Conservation (phyloP, 2,888 invertebrate genomes). For the Caradrina clavipalpis region DNA sequence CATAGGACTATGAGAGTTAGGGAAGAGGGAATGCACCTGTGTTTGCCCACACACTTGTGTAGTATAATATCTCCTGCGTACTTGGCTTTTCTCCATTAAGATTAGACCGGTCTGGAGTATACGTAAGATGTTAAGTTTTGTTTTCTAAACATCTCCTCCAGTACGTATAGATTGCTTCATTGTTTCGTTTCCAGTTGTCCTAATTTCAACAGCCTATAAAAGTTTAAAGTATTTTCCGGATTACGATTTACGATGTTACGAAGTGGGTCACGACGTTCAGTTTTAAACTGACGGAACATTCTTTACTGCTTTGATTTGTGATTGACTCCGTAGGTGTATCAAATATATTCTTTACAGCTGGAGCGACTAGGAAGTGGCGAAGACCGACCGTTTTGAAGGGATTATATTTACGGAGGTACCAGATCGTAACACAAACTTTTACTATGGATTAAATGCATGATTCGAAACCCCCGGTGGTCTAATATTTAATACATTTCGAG, state of each 20-base stretch:
- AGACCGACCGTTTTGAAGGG: too few species aligned
- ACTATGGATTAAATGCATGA: too few species aligned
- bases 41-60: too few species aligned
- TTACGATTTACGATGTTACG: slow-evolving; percentile 34
- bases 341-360: background rate
- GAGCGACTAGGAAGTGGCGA: background rate
- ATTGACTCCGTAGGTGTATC: slow-evolving; percentile 3
- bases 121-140: background rate
- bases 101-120: too few species aligned
- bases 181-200: slow-evolving; percentile 37
- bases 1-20: too few species aligned
- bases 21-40: too few species aligned
- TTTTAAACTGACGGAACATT: slow-evolving; percentile 25
- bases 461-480: too few species aligned
- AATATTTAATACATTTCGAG: too few species aligned
- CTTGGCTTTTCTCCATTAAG: too few species aligned
- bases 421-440: too few species aligned
- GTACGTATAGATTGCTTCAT: slow-evolving; percentile 27
- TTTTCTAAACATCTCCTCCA: background rate
- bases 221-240: slow-evolving; percentile 39
- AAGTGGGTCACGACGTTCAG: slow-evolving; percentile 36
- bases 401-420: too few species aligned
- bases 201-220: slow-evolving; percentile 52
- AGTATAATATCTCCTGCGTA: too few species aligned
- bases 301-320: slow-evolving; percentile 16